phyloP scores from a whole-genome alignment of 2,888 invertebrate species.

The Drosophila barbarae region DNA sequence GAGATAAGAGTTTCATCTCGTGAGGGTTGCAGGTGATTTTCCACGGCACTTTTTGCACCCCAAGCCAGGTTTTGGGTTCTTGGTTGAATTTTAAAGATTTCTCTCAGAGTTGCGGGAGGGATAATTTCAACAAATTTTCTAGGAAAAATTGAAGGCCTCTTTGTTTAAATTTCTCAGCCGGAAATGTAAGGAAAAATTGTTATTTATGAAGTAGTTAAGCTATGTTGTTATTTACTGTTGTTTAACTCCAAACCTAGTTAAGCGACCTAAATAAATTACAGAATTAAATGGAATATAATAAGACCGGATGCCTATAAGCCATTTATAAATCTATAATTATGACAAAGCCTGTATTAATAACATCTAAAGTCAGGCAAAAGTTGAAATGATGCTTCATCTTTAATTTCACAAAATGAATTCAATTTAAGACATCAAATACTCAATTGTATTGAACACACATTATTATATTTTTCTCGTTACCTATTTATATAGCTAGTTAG shows the following conservation, averaged over 20 bases:
- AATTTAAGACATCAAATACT: neutral
- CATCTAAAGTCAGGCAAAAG: too few relatives aligned
- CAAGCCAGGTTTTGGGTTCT: neutral
- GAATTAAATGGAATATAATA: too few relatives aligned
- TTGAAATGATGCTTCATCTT: neutral
- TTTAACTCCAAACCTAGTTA: too few relatives aligned
- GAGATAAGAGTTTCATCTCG: slow-evolving; percentile 18
- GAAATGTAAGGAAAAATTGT: too few relatives aligned
- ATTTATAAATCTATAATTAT: neutral
- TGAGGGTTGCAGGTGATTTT: slow-evolving; percentile 8
- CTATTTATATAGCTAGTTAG: slow-evolving; percentile 5
- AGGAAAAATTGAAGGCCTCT: neutral
- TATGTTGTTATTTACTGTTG: too few relatives aligned
- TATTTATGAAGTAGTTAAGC: too few relatives aligned
- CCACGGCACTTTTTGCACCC: slow-evolving; percentile 1
- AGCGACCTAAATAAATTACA: too few relatives aligned
- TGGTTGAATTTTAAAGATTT: slow-evolving; percentile 3
- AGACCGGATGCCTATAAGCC: too few relatives aligned
- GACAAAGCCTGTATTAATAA: neutral
- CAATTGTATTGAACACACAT: neutral
- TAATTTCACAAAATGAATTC: neutral
- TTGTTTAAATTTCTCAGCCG: neutral
- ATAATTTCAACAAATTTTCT: neutral
- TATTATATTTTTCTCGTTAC: slow-evolving; percentile 1
- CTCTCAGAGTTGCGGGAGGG: neutral